Conservation (phyloP, 2,797 vertebrate genomes). For the Cercopithecus mitis region DNA sequence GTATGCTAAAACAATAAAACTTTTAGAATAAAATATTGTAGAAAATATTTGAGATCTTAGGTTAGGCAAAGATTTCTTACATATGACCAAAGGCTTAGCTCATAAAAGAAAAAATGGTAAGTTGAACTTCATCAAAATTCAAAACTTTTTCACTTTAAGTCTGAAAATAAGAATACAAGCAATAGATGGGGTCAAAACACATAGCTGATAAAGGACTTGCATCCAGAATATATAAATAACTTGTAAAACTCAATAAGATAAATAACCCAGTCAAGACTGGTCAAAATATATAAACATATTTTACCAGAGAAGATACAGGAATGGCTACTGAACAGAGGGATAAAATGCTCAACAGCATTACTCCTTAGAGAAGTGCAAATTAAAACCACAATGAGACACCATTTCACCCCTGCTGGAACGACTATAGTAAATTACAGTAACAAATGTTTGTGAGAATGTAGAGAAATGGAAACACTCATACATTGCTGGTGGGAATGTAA, state of each 20-base stretch:
- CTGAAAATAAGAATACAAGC: neutral
- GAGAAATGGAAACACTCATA: neutral
- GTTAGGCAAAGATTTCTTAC: neutral
- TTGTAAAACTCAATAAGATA: neutral
- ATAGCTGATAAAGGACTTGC: neutral
- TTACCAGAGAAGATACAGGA: neutral
- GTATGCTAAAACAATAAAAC: neutral
- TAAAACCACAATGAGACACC: neutral
- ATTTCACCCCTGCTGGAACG: neutral
- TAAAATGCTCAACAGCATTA: neutral
- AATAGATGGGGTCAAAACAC: neutral
- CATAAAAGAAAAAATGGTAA: neutral
- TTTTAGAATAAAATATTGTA: neutral
- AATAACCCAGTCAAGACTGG: neutral
- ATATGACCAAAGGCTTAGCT: neutral
- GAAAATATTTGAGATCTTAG: neutral
- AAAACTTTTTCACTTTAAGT: neutral
- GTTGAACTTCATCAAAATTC: neutral
- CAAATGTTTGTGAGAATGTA: neutral
- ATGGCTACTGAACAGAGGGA: neutral
- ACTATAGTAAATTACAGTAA: neutral
- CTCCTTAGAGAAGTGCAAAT: conserved; percentile 11
- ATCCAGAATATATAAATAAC: neutral
- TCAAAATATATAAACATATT: neutral
- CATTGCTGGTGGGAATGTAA: neutral